Percentiles rank a stretch among this genome's conserved stretches.
Evolutionary conservation across 2,113 vertebrate species (phyloP).

Genomic region (Calidris pugnax): DNA sequence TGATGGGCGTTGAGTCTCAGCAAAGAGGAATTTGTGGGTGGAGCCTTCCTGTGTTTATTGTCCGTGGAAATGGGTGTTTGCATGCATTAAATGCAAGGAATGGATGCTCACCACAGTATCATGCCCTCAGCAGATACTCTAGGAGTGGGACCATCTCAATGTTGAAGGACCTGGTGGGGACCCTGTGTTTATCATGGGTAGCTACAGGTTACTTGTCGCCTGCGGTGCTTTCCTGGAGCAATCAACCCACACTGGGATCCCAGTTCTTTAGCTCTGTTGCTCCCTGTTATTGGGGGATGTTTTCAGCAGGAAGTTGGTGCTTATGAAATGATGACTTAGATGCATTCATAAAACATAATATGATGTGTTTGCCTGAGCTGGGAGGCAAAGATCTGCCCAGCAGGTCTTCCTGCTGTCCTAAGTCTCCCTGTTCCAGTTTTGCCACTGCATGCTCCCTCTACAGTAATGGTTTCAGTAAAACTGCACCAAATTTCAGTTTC

Average conservation of each 20-base stretch:
- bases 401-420: not conserved
- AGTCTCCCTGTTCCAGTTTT: not conserved
- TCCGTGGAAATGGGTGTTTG: not conserved
- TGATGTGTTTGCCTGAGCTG: not conserved
- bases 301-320: not conserved
- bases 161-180: not conserved
- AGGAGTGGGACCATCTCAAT: not conserved
- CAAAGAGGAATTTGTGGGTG: not conserved
- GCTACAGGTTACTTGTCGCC: not conserved
- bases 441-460: not conserved
- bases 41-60: not conserved
- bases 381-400: not conserved
- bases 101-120: not conserved
- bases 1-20: not conserved
- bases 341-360: accelerated
- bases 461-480: not conserved
- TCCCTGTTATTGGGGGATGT: not conserved
- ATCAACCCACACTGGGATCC: not conserved
- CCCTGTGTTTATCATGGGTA: accelerated
- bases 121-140: not conserved
- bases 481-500: not conserved
- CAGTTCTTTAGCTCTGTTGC: not conserved
- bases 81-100: not conserved
- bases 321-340: not conserved
- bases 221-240: not conserved